phyloP scores from a whole-genome alignment of 2,888 invertebrate genomes.

The Diadromus collaris region DNA sequence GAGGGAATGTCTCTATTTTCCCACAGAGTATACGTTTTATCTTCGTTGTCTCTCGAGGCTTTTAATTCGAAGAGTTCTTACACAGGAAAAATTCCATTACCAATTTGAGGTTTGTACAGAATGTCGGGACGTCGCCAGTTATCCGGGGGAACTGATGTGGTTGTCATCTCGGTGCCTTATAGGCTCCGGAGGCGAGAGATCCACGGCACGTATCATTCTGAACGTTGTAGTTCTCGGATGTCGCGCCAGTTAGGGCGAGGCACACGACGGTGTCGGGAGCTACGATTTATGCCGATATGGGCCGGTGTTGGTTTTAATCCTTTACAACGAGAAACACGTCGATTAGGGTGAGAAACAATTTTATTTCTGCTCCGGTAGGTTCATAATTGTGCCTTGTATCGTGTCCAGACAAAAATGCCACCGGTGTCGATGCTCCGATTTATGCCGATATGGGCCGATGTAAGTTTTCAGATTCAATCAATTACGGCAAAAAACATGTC shows the following conservation, averaged over 20 bases:
- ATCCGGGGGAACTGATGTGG: background rate
- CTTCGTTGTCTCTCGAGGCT: background rate
- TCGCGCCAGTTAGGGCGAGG: background rate
- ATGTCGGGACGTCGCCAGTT: background rate
- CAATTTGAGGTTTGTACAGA: conserved; percentile 25
- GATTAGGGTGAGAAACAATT: background rate
- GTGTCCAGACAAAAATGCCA: no score
- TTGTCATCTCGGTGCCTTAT: background rate
- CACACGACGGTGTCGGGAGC: background rate
- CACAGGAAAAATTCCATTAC: conserved; percentile 24
- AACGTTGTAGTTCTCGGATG: background rate
- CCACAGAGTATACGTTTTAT: conserved; percentile 28
- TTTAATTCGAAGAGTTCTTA: conserved; percentile 34
- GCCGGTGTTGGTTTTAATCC: background rate
- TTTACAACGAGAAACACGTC: background rate
- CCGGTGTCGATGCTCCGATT: no score
- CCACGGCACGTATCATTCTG: conserved; percentile 2
- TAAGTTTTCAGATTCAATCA: no score
- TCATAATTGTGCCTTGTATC: no score
- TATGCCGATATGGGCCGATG: no score
- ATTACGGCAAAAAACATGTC: no score
- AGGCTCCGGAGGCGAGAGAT: background rate
- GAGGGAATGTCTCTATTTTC: conserved; percentile 54
- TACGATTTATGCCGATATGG: conserved; percentile 10
- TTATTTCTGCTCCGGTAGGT: background rate